Conservation (phyloP, 1,140 invertebrate species). For the Pinna nobilis region DNA sequence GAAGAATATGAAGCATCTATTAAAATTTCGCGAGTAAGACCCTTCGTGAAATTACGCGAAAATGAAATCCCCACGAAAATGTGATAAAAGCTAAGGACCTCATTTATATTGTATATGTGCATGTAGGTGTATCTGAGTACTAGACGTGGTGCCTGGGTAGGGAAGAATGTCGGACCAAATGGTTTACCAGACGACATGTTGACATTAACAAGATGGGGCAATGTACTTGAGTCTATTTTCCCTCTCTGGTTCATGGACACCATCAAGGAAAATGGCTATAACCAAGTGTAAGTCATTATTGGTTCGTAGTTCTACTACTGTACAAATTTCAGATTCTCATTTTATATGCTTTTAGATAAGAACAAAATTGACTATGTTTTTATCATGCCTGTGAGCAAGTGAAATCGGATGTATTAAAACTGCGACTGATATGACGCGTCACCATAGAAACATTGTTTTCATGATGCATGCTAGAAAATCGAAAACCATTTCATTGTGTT, state of each 20-base stretch:
- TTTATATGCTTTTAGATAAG: background rate
- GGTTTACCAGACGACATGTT: slow-evolving; percentile 60
- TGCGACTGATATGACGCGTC: no score
- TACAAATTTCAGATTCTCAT: background rate
- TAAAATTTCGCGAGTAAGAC: no score
- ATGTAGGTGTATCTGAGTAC: slow-evolving; percentile 75
- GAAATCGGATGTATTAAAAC: no score
- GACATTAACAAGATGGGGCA: slow-evolving; percentile 26
- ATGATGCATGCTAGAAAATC: no score
- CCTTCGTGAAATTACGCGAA: no score
- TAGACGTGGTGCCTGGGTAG: slow-evolving; percentile 74
- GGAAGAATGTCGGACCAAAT: slow-evolving; percentile 69
- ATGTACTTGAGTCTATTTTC: background rate
- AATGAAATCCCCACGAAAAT: no score
- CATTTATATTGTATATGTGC: slow-evolving; percentile 14
- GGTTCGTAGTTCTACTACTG: background rate
- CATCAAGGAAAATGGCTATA: slow-evolving; percentile 24
- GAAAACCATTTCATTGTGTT: no score
- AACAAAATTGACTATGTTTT: background rate
- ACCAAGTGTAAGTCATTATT: slow-evolving; percentile 5
- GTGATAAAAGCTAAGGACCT: background rate
- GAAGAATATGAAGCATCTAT: no score
- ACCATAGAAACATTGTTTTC: no score
- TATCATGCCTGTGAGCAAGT: no score
- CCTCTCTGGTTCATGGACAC: slow-evolving; percentile 29